A percentile compares a stretch with the other conserved stretches of the same genome.
These are phyloP conservation scores for Telmatherina bonti DNA, from an alignment of 2,797 vertebrate genomes.

Conservation along the genomic window DNA sequence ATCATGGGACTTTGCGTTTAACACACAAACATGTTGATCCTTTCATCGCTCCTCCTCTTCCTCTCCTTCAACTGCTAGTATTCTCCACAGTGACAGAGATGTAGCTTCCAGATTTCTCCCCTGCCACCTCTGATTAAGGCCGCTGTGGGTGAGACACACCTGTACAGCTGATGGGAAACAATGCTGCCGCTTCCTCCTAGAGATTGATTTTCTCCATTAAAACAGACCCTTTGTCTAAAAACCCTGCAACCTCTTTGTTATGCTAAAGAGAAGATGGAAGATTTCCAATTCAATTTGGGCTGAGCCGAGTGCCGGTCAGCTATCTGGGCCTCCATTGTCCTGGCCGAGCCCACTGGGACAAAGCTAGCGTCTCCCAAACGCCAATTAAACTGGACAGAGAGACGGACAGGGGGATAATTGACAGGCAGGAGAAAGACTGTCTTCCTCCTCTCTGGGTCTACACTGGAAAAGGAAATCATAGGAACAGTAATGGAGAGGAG, in stretches of 20 bases:
- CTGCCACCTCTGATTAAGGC: conserved; percentile 87
- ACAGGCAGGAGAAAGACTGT: conserved; percentile 85
- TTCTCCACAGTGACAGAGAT: conserved; percentile 63
- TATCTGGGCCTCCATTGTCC: conserved; percentile 88
- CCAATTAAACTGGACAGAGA: conserved; percentile 88
- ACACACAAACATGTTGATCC: conserved; percentile 2
- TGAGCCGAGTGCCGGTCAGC: conserved; percentile 92
- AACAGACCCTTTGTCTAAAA: conserved; percentile 91
- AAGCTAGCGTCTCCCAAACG: conserved; percentile 89
- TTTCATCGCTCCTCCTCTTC: conserved; percentile 3
- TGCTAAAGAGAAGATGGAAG: conserved; percentile 90
- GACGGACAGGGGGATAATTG: conserved; percentile 86
- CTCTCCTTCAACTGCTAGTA: conserved; percentile 21
- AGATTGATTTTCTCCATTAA: conserved; percentile 90
- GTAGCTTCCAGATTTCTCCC: conserved; percentile 79
- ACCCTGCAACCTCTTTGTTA: conserved; percentile 89
- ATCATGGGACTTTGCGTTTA: not conserved
- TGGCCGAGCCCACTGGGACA: conserved; percentile 82
- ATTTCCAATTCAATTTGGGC: conserved; percentile 97
- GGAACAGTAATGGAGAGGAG: conserved; percentile 8
- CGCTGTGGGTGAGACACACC: conserved; percentile 78
- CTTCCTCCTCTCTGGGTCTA: conserved; percentile 72
- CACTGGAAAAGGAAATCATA: conserved; percentile 64
- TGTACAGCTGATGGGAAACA: conserved; percentile 84
- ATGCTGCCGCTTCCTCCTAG: conserved; percentile 81